Evolutionary conservation across 2,797 vertebrate species (phyloP).

Genomic region (Gymnopithys bicolor): DNA sequence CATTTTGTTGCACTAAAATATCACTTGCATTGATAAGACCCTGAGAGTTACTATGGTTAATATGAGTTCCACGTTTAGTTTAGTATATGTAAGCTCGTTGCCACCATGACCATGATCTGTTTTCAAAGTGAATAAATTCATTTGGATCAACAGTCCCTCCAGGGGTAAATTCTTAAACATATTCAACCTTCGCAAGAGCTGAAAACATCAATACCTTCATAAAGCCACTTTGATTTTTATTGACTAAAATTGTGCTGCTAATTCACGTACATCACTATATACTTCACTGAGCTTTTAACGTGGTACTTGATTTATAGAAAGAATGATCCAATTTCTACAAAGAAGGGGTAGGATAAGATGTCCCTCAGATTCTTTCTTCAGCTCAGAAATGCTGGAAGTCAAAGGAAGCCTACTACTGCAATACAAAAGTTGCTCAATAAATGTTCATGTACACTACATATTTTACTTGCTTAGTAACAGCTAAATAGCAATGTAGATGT

Average conservation of each 20-base stretch:
- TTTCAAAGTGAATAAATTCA: slow-evolving; percentile 72
- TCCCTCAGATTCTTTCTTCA: slow-evolving; percentile 25
- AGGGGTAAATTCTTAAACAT: slow-evolving; percentile 71
- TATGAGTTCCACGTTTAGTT: neutral
- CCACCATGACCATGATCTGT: slow-evolving; percentile 31
- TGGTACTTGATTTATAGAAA: slow-evolving; percentile 77
- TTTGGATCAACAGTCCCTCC: slow-evolving; percentile 69
- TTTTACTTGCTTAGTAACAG: slow-evolving; percentile 10
- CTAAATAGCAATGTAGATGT: slow-evolving; percentile 44
- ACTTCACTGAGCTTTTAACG: slow-evolving; percentile 74
- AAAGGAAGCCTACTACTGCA: slow-evolving; percentile 21
- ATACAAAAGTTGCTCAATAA: slow-evolving; percentile 40
- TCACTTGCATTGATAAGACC: neutral
- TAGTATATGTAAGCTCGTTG: slow-evolving; percentile 4
- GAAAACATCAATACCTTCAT: slow-evolving; percentile 78
- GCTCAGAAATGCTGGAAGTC: slow-evolving; percentile 24
- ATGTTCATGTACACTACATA: neutral
- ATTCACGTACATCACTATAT: slow-evolving; percentile 78
- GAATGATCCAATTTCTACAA: slow-evolving; percentile 59
- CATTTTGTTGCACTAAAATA: neutral
- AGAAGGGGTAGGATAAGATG: slow-evolving; percentile 33
- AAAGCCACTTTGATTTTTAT: slow-evolving; percentile 79
- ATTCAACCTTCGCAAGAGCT: slow-evolving; percentile 71
- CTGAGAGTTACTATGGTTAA: neutral
- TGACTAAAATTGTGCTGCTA: slow-evolving; percentile 63